Evolutionary conservation across 2,888 invertebrate genomes (phyloP).

Genomic region (Philaethria dido): DNA sequence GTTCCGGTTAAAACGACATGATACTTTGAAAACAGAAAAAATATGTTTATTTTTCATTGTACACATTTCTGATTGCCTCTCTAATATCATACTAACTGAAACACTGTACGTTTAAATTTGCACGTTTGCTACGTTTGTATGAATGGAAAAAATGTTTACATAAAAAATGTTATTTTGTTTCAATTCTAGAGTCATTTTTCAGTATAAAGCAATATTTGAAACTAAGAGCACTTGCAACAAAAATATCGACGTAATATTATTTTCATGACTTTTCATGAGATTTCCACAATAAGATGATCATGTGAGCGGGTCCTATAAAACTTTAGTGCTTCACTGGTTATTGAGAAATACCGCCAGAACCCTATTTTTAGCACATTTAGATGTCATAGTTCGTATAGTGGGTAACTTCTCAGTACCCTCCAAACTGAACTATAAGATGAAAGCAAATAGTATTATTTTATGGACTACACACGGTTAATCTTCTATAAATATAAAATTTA

Average conservation of each 20-base stretch:
- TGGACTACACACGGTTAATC: slow-evolving; percentile 20
- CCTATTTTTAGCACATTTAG: slow-evolving; percentile 29
- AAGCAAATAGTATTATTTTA: slow-evolving; percentile 37
- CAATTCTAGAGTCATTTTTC: not conserved
- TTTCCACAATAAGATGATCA: slow-evolving; percentile 19
- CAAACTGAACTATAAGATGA: slow-evolving; percentile 38
- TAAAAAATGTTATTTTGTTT: not conserved
- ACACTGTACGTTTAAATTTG: not conserved
- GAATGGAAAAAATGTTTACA: not conserved
- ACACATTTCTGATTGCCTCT: not conserved
- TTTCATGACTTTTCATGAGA: slow-evolving; percentile 14
- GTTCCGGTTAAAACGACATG: not conserved
- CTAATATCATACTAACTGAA: not conserved
- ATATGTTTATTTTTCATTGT: not conserved
- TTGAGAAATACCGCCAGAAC: slow-evolving; percentile 28
- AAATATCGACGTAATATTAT: slow-evolving; percentile 17
- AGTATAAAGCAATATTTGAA: not conserved
- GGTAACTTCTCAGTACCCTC: slow-evolving; percentile 34
- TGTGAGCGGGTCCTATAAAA: slow-evolving; percentile 23
- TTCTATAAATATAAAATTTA: too few species aligned
- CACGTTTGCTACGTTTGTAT: not conserved
- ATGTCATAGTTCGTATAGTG: slow-evolving; percentile 28
- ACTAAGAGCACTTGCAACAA: not conserved
- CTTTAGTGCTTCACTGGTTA: slow-evolving; percentile 35
- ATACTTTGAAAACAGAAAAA: not conserved